Base-by-base conservation (phyloP, 2,113 vertebrate genomes). In the Candoia aspera region DNA sequence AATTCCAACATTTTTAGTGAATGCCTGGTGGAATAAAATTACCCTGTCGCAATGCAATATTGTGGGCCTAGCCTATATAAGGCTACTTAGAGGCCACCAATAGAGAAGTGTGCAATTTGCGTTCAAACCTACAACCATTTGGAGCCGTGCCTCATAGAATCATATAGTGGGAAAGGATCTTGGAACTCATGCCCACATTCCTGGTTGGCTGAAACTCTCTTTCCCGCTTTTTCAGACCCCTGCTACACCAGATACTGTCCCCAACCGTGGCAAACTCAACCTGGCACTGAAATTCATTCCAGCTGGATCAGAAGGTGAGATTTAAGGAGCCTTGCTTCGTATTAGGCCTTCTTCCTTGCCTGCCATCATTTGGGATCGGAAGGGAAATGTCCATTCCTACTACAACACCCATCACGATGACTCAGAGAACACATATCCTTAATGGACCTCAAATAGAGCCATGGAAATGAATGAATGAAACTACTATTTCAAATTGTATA, bases 251-350 rank as follows among this genome's bases (percentile, higher is more conserved):
- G 98, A 98, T 0, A 93, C 96, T 33, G 97, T 99, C 8, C 90
- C 95, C 92, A 98, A 97, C 93, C 97, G 98, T 0, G 99, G 99
- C 79, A 97, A 94, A 86, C 97, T 99, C 89, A 95, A 97, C 92
- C 93, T 99, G 90, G 98, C 98, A 0, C 86, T 99, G 64, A 99
- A 99, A 94, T 99, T 98, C 89, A 95, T 98, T 91, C 98, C 99
- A 0, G 96, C 98, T 0, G 97, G 98, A 90, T 97, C 95, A 0
- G 98, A 99, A 93, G 98, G 99, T 99, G 95, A 98, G 97, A 46
- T 55, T 42, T 6, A 12, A 54, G 3, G 29, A 49, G 17, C 2
- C 8, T 26, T 57, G 13, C 2, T 21, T 84, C 21, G 49, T 55
- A 42, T 26, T 12, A 15, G 3, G 4, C n/a, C 6, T 6, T 6